Conservation (phyloP, 2,113 vertebrate species). For the Cardinalis cardinalis region DNA sequence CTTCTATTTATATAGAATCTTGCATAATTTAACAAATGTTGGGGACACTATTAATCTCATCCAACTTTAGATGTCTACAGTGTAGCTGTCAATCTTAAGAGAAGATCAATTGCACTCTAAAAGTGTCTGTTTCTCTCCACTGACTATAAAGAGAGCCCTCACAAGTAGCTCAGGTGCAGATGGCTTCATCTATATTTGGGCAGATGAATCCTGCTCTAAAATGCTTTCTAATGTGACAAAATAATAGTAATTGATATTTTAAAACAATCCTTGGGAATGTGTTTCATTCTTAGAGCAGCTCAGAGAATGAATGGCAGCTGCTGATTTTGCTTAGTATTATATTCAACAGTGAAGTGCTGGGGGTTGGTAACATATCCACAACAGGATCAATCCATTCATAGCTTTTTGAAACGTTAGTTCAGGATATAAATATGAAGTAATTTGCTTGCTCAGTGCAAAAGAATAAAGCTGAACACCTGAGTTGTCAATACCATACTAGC, state of each 20-base stretch:
- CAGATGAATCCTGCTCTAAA: conserved; percentile 2
- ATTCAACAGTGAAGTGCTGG: background rate
- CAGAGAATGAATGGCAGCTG: background rate
- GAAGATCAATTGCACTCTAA: conserved; percentile 62
- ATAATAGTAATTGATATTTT: background rate
- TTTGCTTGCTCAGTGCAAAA: background rate
- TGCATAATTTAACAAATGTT: conserved; percentile 67
- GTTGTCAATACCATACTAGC: background rate
- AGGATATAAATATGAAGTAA: background rate
- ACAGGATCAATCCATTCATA: background rate
- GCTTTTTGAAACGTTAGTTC: background rate
- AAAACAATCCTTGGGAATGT: background rate
- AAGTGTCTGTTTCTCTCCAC: conserved; percentile 44
- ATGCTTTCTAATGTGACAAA: background rate
- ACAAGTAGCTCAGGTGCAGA: conserved; percentile 53
- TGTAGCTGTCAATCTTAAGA: conserved; percentile 68
- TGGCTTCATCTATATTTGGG: conserved; percentile 19
- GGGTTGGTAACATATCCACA: background rate
- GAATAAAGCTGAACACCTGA: conserved; percentile 14
- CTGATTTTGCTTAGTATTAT: background rate
- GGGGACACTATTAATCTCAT: conserved; percentile 65
- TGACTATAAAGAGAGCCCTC: conserved; percentile 56
- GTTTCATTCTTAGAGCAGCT: background rate
- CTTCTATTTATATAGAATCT: conserved; percentile 62
- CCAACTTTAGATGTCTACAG: conserved; percentile 61